Evolutionary conservation across 2,888 invertebrate species (phyloP).

Genomic region (Nemapogon koenigi): DNA sequence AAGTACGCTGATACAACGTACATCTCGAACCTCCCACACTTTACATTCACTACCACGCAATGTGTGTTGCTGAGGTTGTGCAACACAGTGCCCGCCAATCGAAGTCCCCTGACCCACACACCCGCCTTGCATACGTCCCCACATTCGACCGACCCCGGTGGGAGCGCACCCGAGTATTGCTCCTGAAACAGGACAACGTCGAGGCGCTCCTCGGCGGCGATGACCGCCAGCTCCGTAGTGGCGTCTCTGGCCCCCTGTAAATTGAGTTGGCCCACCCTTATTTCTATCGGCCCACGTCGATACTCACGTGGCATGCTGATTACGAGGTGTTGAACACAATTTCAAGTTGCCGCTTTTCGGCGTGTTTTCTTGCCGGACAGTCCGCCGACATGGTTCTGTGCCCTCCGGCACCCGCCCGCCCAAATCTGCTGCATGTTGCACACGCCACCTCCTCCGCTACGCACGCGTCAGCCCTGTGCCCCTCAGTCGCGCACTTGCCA

Average conservation of each 20-base stretch:
- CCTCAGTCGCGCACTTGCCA: constrained; percentile 17
- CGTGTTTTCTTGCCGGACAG: constrained; percentile 17
- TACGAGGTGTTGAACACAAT: constrained; percentile 13
- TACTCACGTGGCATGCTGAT: too few relatives aligned
- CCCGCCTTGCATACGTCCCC: constrained; percentile 16
- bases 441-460: constrained; percentile 2
- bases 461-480: constrained; percentile 16
- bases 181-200: constrained; percentile 21
- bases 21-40: neutral
- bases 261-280: constrained; percentile 21
- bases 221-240: constrained; percentile 16
- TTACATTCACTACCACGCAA: constrained; percentile 15
- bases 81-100: neutral
- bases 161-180: constrained; percentile 14
- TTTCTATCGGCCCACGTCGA: neutral
- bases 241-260: constrained; percentile 16
- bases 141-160: constrained; percentile 1
- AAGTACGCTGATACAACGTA: constrained; percentile 18
- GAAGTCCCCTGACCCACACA: constrained; percentile 5
- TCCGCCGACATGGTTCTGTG: constrained; percentile 16
- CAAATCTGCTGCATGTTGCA: constrained; percentile 20
- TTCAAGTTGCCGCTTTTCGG: constrained; percentile 10
- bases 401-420: neutral
- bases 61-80: neutral
- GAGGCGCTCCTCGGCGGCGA: constrained; percentile 13